These are phyloP conservation scores for Drosophila pegasa DNA, from an alignment of 2,888 invertebrate genomes.

Conservation along the genomic window DNA sequence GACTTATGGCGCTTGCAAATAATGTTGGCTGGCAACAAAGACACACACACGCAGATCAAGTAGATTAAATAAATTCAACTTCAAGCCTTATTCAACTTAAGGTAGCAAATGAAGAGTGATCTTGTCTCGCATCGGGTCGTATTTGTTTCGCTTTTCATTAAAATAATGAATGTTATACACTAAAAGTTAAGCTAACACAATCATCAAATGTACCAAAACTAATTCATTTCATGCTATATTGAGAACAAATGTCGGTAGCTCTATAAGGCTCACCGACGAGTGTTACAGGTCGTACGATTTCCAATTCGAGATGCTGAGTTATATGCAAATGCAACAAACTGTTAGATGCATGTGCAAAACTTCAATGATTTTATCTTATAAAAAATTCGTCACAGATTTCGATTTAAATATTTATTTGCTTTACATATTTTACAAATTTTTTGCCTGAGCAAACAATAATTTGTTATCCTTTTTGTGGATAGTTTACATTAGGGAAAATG, in stretches of 20 bases:
- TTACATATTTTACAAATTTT: not conserved
- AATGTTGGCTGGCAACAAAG: not conserved
- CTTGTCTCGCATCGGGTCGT: not conserved
- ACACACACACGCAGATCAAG: not conserved
- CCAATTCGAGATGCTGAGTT: too few relatives aligned
- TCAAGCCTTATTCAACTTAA: slow-evolving; percentile 12
- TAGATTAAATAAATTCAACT: not conserved
- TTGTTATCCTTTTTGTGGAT: too few relatives aligned
- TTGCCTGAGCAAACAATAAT: too few relatives aligned
- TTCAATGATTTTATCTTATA: not conserved
- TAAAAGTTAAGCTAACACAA: not conserved
- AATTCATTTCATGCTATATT: not conserved
- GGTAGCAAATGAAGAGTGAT: not conserved
- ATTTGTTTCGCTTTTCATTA: slow-evolving; percentile 2
- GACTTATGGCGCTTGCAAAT: slow-evolving; percentile 13
- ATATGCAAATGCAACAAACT: too few relatives aligned
- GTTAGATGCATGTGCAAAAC: too few relatives aligned
- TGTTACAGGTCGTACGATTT: too few relatives aligned
- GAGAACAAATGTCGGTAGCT: too few relatives aligned
- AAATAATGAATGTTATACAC: not conserved
- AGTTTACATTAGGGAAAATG: too few relatives aligned
- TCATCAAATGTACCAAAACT: not conserved
- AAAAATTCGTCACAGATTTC: not conserved
- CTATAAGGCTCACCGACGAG: too few relatives aligned
- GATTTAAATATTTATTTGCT: not conserved